A percentile compares a stretch with the other conserved stretches of the same genome.
Conservation (phyloP, 2,797 vertebrate species). For the Huso huso region DNA sequence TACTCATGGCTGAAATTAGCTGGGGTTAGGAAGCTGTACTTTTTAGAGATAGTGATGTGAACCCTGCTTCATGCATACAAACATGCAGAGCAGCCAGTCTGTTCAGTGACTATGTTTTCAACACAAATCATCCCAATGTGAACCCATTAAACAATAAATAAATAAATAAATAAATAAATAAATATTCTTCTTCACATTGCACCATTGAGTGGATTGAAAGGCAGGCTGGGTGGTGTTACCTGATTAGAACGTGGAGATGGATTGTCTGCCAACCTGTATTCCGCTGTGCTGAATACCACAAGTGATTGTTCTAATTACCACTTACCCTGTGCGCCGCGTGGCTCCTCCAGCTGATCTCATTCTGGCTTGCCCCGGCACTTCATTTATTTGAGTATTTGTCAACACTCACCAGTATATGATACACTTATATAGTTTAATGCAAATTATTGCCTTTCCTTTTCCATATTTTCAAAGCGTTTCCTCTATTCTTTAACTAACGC, state of each 20-base stretch:
- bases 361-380: neutral
- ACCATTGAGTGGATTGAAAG: neutral
- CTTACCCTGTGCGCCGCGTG: neutral
- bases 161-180: too few relatives aligned
- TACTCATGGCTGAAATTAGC: too few relatives aligned
- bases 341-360: neutral
- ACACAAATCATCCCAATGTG: neutral
- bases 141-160: neutral
- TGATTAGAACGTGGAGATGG: neutral
- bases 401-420: neutral
- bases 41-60: neutral
- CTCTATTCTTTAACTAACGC: too few relatives aligned
- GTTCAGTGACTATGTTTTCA: neutral
- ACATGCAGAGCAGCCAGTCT: too few relatives aligned
- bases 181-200: neutral
- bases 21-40: neutral
- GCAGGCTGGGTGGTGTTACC: neutral
- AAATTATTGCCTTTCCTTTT: neutral
- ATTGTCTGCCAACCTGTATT: neutral
- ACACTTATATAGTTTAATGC: neutral
- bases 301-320: neutral
- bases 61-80: too few relatives aligned
- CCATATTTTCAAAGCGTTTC: too few relatives aligned
- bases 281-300: conserved; percentile 1
- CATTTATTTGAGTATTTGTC: neutral